Conservation (phyloP, 2,113 vertebrate genomes). For the Diadophis punctatus region DNA sequence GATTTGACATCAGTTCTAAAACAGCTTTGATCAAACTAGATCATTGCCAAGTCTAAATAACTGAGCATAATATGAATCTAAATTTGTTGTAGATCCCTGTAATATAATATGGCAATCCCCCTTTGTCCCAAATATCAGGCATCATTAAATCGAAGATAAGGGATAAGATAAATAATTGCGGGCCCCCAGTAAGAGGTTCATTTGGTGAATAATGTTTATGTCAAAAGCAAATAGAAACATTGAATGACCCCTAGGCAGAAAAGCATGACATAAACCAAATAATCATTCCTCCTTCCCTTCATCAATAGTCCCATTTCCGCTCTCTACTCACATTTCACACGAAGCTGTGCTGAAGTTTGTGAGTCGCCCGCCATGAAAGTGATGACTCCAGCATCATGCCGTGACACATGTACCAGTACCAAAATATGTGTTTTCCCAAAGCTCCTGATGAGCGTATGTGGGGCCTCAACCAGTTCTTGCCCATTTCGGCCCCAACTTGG, state of each 20-base stretch:
- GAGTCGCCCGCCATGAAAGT: constrained; percentile 85
- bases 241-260: not conserved
- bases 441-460: constrained; percentile 83
- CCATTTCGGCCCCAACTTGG: constrained; percentile 88
- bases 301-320: not conserved
- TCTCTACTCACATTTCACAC: constrained; percentile 85
- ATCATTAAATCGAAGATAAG: not conserved
- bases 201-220: not conserved
- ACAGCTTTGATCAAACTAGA: not conserved
- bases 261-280: not conserved
- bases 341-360: constrained; percentile 87
- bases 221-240: not conserved
- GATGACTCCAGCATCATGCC: constrained; percentile 85
- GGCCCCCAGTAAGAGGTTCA: not conserved
- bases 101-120: too few species aligned
- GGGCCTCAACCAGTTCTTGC: constrained; percentile 77
- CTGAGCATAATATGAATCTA: not conserved
- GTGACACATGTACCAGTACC: constrained; percentile 89
- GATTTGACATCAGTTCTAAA: not conserved
- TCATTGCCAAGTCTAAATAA: not conserved
- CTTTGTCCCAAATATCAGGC: too few species aligned
- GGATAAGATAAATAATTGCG: not conserved
- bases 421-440: constrained; percentile 91
- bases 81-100: not conserved
- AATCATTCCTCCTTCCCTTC: rapidly evolving